Conservation (phyloP, 2,113 vertebrate genomes). For the Gavialis gangeticus region DNA sequence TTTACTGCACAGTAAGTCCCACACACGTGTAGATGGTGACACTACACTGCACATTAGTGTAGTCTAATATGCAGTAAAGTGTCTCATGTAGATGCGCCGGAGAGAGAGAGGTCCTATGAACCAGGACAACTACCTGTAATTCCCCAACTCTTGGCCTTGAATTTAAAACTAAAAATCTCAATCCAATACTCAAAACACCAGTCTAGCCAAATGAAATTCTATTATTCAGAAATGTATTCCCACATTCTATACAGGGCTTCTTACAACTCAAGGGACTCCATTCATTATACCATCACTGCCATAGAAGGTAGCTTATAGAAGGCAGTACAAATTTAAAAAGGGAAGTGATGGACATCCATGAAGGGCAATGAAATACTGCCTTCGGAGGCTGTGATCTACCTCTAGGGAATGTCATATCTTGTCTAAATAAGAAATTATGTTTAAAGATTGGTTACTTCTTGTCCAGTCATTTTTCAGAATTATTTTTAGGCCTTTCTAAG, state of each 20-base stretch:
- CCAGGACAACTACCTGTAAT: too few species aligned
- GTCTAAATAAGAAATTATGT: neutral
- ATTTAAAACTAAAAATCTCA: neutral
- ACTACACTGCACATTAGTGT: too few species aligned
- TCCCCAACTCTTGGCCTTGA: too few species aligned
- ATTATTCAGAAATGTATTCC: neutral
- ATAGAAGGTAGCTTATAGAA: neutral
- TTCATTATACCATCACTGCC: neutral
- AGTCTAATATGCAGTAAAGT: too few species aligned
- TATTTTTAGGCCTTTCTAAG: neutral
- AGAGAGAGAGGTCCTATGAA: too few species aligned
- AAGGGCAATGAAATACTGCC: too few species aligned
- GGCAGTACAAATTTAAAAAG: neutral
- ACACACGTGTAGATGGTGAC: too few species aligned
- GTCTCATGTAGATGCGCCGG: too few species aligned
- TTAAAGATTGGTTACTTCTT: neutral
- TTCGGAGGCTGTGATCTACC: neutral
- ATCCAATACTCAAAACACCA: neutral
- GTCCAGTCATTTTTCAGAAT: neutral
- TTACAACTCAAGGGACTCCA: neutral
- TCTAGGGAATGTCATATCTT: accelerated
- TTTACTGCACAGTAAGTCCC: too few species aligned
- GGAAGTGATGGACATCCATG: too few species aligned
- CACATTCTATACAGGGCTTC: neutral
- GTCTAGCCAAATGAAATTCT: neutral